Evolutionary conservation across 2,113 vertebrate species (phyloP), one percentile per base, ranked within the genome.

Genomic region (Caretta caretta): DNA sequence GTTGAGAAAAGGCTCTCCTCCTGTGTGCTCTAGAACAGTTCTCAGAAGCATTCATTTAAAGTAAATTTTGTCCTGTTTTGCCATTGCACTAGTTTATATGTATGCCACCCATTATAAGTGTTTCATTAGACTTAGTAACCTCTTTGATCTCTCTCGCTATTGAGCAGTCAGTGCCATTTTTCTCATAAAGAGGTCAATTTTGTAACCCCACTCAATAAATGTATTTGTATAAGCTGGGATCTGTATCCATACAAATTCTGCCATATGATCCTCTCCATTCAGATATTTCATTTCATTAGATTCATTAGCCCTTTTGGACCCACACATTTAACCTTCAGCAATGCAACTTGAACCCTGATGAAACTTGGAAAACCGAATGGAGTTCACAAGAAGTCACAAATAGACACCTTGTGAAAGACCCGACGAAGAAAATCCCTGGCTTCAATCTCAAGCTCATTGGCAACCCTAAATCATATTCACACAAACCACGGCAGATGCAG

Each of bases 41-140:
- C 50, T 51, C 57, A 59, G 82, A 95, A 53, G 16, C 92, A 93
- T 53, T 84, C 1, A 4, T 87, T 90, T 85, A 79, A 85, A 90
- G 17, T 6, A 90, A 88, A 90, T 80, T 2, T 4, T 46, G 51
- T 2, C 0, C 76, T 83, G 1, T 25, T 84, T 53, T 88, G 56
- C 13, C 3, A 80, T 20, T 62, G n/a, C 48, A 25, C 4, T 86
- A 20, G 2, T 88, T 90, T 80, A 90, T 80, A 22, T 38, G 4
- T 83, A 69, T 76, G 20, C 8, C 81, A 27, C 75, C 2, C 80
- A 56, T 62, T 86, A 53, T 59, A 86, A 51, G 0, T 65, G 62
- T 51, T 62, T 86, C 86, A 79, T 79, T 84, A 59, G 82, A 93
- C 53, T 76, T 79, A 65, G 1, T 50, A 69, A 49, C 3, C 48